These are phyloP conservation scores for Albula goreensis DNA, from an alignment of 2,113 vertebrate species.

Conservation along the genomic window DNA sequence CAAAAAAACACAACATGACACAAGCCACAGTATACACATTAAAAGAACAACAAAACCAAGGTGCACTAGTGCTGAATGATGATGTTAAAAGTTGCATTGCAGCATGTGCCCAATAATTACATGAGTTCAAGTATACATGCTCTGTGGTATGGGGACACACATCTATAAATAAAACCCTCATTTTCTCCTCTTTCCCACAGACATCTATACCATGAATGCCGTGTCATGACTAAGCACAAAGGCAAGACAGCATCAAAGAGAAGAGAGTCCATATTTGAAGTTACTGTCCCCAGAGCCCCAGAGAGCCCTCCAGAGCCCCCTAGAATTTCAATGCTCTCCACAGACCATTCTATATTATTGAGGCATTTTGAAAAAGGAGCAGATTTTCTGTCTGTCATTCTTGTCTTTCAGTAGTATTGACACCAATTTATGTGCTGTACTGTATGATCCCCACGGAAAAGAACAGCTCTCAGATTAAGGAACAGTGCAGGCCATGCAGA, in stretches of 20 bases:
- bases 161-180: no score
- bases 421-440: background rate
- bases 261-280: background rate
- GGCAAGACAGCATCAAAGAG: background rate
- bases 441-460: background rate
- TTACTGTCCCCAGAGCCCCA: background rate
- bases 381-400: background rate
- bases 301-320: no score
- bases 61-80: background rate
- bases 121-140: no score
- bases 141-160: no score
- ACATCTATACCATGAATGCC: background rate
- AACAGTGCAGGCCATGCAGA: background rate
- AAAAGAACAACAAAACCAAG: background rate
- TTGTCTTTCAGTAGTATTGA: background rate
- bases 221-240: background rate
- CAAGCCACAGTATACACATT: background rate
- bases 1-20: background rate
- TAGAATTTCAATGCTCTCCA: no score
- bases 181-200: no score
- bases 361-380: background rate
- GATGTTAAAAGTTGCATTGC: background rate
- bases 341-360: background rate
- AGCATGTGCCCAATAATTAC: background rate
- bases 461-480: background rate